Evolutionary conservation across 2,888 invertebrate species (phyloP), one percentile per base, ranked within the genome.

Genomic region (Hylaea fasciaria): DNA sequence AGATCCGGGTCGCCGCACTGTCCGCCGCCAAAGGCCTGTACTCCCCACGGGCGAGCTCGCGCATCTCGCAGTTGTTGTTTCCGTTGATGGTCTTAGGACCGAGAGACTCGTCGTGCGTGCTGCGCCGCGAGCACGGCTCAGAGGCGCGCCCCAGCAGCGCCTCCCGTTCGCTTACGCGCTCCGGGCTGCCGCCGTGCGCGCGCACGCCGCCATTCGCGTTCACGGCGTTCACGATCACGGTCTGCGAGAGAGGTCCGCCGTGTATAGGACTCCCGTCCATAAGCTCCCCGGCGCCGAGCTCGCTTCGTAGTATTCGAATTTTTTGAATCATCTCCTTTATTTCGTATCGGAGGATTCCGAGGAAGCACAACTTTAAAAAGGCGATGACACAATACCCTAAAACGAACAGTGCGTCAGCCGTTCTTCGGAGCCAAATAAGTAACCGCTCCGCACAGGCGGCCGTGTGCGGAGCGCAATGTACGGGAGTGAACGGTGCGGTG

Each of bases 281-380:
- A 41, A 93, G 81, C 74, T 93, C 93, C 1, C 92, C 90, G 43
- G 92, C 90, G 47, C 94, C 94, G 68, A 94, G 84, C 79, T 96
- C 96, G 62, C 94, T 94, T 75, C 94, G 94, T 65, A 97, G 92
- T 82, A 97, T 94, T 78, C 95, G 95, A 82, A 97, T 97, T 92
- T 97, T 97, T 85, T 97, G 96, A 80, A 97, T 97, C 97, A 97
- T 97, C 87, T 97, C 97, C 71, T 96, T 94, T 80, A 97, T 97
- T 93, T 97, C 97, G 92, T 96, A 96, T 63, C 96, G 94, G 74
- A 97, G 93, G 74, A 97, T 96, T 65, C 96, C 97, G 69, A 97
- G 94, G 93, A 97, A 97, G 93, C 97, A 96, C 87, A 97, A 93
- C 90, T 97, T 97, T 74, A 97, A 93, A 92, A 97, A 97, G 76